phyloP scores from a whole-genome alignment of 2,797 vertebrate species.

The Peromyscus attwateri region DNA sequence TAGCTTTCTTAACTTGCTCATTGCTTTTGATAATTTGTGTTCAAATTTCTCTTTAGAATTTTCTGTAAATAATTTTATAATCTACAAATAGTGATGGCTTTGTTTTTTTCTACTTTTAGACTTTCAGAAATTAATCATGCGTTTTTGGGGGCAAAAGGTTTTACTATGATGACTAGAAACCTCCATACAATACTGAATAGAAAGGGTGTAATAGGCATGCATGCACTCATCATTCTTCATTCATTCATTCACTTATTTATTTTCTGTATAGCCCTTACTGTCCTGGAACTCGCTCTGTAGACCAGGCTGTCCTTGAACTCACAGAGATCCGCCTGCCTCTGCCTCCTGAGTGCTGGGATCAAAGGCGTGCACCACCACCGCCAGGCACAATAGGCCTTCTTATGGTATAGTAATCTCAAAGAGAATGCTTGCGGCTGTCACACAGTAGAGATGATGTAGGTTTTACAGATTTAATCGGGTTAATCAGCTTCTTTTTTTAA shows the following conservation, averaged over 20 bases:
- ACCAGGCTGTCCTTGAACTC: background rate
- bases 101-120: slow-evolving; percentile 11
- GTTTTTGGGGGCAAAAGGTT: background rate
- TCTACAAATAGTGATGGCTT: slow-evolving; percentile 42
- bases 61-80: slow-evolving; percentile 57
- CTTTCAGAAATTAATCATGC: slow-evolving; percentile 49
- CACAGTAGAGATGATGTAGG: background rate
- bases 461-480: slow-evolving; percentile 37
- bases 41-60: slow-evolving; percentile 46
- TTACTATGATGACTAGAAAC: background rate
- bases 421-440: background rate
- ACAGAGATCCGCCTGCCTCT: background rate
- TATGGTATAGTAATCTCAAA: background rate
- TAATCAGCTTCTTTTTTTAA: slow-evolving; percentile 42
- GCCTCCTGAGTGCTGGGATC: background rate
- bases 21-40: slow-evolving; percentile 59
- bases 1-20: slow-evolving; percentile 26
- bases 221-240: background rate
- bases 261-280: background rate
- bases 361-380: background rate
- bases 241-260: background rate
- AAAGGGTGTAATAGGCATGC: background rate
- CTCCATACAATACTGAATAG: background rate
- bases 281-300: background rate
- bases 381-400: background rate